Evolutionary conservation across 2,888 invertebrate genomes (phyloP).

Genomic region (Zaprionus lineosus): DNA sequence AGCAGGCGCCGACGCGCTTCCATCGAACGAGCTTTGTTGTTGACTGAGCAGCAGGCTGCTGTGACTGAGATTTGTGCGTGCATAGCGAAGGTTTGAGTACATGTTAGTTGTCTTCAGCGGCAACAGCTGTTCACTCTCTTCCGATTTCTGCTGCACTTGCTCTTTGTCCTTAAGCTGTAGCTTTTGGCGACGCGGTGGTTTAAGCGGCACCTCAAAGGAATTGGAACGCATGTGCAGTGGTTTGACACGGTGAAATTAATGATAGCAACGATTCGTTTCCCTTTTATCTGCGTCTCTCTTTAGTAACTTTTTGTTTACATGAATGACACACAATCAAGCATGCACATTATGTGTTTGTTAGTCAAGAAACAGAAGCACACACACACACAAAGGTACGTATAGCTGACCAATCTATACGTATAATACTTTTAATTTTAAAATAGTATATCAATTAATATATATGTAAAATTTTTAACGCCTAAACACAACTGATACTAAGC

Average conservation of each 20-base stretch:
- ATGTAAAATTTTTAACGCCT: too few species aligned
- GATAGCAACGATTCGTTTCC: background rate
- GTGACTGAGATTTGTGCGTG: constrained; percentile 81
- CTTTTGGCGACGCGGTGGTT: constrained; percentile 53
- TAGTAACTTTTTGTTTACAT: background rate
- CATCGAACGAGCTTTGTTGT: constrained; percentile 76
- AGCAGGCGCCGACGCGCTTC: constrained; percentile 32
- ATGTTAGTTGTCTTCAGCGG: constrained; percentile 50
- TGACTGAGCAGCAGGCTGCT: constrained; percentile 79
- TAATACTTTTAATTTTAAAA: too few species aligned
- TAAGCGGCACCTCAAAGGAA: constrained; percentile 49
- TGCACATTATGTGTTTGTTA: constrained; percentile 6
- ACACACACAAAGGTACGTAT: background rate
- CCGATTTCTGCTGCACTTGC: constrained; percentile 24
- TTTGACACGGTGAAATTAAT: too few species aligned
- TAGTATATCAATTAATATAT: too few species aligned
- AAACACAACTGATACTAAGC: too few species aligned
- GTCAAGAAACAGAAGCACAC: background rate
- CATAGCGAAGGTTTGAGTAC: constrained; percentile 81
- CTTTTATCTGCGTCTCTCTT: background rate
- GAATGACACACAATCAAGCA: too few species aligned
- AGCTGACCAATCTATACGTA: too few species aligned
- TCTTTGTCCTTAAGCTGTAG: constrained; percentile 17
- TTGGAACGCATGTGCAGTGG: constrained; percentile 47
- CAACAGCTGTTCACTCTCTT: constrained; percentile 35